phyloP scores from a whole-genome alignment of 2,797 vertebrate species.

The Microctenopoma steveboyesi region DNA sequence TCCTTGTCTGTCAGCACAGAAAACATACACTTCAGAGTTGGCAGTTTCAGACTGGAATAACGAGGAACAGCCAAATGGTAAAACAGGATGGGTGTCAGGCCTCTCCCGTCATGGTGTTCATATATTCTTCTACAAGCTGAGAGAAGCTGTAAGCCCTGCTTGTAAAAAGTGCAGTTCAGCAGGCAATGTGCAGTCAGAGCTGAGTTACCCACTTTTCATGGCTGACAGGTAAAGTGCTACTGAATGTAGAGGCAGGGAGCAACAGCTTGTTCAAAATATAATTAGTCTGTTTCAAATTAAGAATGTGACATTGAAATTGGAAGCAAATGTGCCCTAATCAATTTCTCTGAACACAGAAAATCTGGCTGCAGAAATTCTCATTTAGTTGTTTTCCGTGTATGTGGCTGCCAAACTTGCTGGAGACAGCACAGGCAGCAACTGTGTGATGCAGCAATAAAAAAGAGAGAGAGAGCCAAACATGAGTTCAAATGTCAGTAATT shows the following conservation, averaged over 20 bases:
- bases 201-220: slow-evolving; percentile 1
- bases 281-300: slow-evolving; percentile 13
- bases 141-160: slow-evolving; percentile 13
- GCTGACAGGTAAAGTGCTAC: slow-evolving; percentile 18
- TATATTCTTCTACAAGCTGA: slow-evolving; percentile 15
- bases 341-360: slow-evolving; percentile 19
- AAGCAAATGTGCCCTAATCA: slow-evolving; percentile 16
- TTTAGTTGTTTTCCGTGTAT: background rate
- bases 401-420: background rate
- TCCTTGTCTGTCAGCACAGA: slow-evolving; percentile 29
- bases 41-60: slow-evolving; percentile 48
- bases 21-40: slow-evolving; percentile 20
- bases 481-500: slow-evolving; percentile 47
- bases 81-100: slow-evolving; percentile 45
- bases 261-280: slow-evolving; percentile 3
- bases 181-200: background rate
- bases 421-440: background rate
- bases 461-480: background rate
- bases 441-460: background rate
- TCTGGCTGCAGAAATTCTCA: background rate
- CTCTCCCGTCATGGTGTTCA: slow-evolving; percentile 15
- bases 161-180: slow-evolving; percentile 18
- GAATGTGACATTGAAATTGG: slow-evolving; percentile 2
- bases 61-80: slow-evolving; percentile 41
- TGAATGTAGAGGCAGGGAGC: background rate